Evolutionary conservation across 2,113 vertebrate genomes (phyloP), one percentile per base, ranked within the genome.

Genomic region (Microcebus lehilahytsara): DNA sequence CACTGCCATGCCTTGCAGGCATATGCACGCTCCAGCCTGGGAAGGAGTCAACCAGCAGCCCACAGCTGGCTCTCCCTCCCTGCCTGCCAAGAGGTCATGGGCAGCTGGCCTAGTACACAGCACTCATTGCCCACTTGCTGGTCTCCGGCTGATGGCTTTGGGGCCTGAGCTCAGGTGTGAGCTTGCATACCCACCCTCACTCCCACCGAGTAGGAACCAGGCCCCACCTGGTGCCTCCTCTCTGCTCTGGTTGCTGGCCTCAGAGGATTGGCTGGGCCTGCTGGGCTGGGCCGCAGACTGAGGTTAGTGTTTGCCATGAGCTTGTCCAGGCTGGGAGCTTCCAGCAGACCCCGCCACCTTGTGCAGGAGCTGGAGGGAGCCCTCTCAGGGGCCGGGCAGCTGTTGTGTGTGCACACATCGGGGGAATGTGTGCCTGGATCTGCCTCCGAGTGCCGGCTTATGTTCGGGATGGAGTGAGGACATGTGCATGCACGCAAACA

Each of bases 281-380:
- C 51, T 42, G 81, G 90, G 95, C 60, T 90, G 62, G 86, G 83
- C 75, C 74, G 1, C 74, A 91, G 81, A 89, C 85, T 96, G 96
- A 93, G 89, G 89, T 93, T 96, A 97, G 78, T 64, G 81, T 95
- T 95, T 97, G 78, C 96, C 83, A 89, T 97, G 97, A 98, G 89
- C 78, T 96, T 93, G 97, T 96, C 83, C 91, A 85, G 84, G 17
- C 95, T 83, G 58, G 83, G 85, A 87, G 85, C 85, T 93, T 88
- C 62, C 32, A 9, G 92, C 53, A 74, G 78, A 77, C 17, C 74
- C 23, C 19, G 40, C 37, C 32, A 78, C 78, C 42, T 58, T 66
- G 27, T 34, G 25, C 81, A 58, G 56, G 67, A 84, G 84, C 72
- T 34, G 51, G 66, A 56, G 14, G 91, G 32, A 75, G 32, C 58